Evolutionary conservation across 30 jellyfish, hydroid and myxozoan species (phyloP), one percentile per base, ranked within the genome.

Genomic region (Clytia hemisphaerica): DNA sequence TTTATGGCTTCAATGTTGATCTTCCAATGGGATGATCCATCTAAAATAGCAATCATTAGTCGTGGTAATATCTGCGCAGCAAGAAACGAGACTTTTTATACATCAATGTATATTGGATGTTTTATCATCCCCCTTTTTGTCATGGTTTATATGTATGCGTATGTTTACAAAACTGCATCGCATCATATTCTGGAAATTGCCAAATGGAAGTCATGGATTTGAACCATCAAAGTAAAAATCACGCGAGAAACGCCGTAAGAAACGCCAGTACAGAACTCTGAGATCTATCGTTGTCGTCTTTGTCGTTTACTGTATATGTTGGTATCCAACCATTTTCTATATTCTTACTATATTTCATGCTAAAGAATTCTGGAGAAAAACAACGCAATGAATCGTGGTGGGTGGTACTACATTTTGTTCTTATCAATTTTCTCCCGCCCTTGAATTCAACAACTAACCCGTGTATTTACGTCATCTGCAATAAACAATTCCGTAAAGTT

Each of bases 161-260:
- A 3, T 1, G 75, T 69, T 15, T 69, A 69, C 60, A 24, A 38
- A 36, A 69, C 81, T 22, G 81, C 81, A 22, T 33, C 49, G n/a
- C 40, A 54, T 21, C 81, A 69, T 45, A 33, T 69, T 10, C 25
- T 25, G 36, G 81, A 25, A 12, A 69, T 69, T 29, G 45, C 14
- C 35, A 25, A 45, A 24, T 29, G 21, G 24, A 71, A 69, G 40
- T 28, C 49, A 16, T 51, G 68, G 5, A 18, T 21, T 10, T 18
- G 28, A 4, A n/a, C n/a, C n/a, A n/a, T n/a, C n/a, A n/a, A n/a
- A n/a, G n/a, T 25, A 24, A 26, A 22, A 5, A 33, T 22, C 27
- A 1, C 16, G 15, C 7, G 50, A 28, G 50, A 42, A 49, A n/a
- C 47, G 75, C 7, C 33, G 33, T 9, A 35, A 69, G 25, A 47